Evolutionary conservation across 2,113 vertebrate species (phyloP).

Genomic region (sheep (Ovis aries)): DNA sequence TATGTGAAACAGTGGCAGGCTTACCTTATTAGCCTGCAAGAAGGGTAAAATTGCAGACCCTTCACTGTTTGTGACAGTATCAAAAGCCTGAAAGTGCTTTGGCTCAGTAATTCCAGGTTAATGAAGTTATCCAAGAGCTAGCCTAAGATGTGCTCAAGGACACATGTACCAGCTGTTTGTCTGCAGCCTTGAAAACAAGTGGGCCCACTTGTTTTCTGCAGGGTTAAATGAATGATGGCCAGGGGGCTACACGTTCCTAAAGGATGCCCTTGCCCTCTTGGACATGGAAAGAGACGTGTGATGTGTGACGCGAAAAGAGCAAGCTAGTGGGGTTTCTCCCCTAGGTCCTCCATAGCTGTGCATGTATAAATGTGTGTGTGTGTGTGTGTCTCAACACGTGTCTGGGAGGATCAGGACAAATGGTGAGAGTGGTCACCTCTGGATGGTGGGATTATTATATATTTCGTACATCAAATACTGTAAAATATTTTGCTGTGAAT

Average conservation of each 20-base stretch:
- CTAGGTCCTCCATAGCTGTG: too few species aligned
- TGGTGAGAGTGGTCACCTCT: not conserved
- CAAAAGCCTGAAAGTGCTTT: not conserved
- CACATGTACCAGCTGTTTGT: rapidly evolving
- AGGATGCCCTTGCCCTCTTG: not conserved
- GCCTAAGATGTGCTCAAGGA: not conserved
- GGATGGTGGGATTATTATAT: not conserved
- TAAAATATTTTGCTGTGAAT: not conserved
- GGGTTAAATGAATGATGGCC: not conserved
- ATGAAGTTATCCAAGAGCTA: not conserved
- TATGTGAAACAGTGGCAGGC: not conserved
- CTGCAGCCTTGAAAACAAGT: not conserved
- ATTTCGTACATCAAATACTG: not conserved
- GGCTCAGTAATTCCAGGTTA: not conserved
- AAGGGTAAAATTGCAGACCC: not conserved
- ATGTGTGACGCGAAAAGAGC: not conserved
- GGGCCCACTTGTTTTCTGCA: not conserved
- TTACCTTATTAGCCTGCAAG: not conserved
- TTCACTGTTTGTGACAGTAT: not conserved
- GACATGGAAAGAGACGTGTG: not conserved
- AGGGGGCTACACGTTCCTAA: not conserved
- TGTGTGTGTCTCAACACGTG: not conserved
- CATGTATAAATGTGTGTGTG: not conserved
- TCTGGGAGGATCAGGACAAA: not conserved
- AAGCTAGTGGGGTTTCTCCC: not conserved